A percentile compares a stretch with the other conserved stretches of the same genome.
phyloP scores from a whole-genome alignment of 2,113 vertebrate genomes.

The Brienomyrus brachyistius region DNA sequence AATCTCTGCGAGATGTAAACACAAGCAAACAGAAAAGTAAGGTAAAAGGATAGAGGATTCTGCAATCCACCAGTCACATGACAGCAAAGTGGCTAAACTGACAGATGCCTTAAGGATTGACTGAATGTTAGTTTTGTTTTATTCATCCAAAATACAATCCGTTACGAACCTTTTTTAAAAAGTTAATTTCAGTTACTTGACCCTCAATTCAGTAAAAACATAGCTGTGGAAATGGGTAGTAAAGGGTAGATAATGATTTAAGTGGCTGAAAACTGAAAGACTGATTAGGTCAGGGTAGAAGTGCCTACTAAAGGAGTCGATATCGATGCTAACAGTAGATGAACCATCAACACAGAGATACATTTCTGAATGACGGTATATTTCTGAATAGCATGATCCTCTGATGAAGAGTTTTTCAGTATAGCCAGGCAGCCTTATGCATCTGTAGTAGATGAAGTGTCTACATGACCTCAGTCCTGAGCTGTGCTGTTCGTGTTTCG shows the following conservation, averaged over 20 bases:
- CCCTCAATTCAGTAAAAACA: background rate
- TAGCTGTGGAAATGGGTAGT: background rate
- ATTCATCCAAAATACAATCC: background rate
- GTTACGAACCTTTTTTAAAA: background rate
- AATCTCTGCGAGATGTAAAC: background rate
- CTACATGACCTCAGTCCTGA: no score
- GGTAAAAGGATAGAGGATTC: background rate
- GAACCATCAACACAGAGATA: background rate
- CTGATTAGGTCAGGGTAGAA: background rate
- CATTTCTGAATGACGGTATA: background rate
- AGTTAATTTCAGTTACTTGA: background rate
- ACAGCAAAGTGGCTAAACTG: background rate
- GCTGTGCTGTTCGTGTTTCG: background rate
- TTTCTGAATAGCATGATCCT: background rate
- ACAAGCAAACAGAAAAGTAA: background rate
- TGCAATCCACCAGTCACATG: background rate
- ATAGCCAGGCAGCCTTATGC: background rate
- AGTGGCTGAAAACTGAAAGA: background rate
- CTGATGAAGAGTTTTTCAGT: background rate
- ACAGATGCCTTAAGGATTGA: background rate
- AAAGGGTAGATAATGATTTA: background rate
- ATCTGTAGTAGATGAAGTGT: background rate
- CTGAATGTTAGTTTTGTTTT: background rate
- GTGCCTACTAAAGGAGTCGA: background rate
- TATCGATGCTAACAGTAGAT: background rate